phyloP scores from a whole-genome alignment of 2,888 invertebrate species.

The Herminia tarsipennalis region DNA sequence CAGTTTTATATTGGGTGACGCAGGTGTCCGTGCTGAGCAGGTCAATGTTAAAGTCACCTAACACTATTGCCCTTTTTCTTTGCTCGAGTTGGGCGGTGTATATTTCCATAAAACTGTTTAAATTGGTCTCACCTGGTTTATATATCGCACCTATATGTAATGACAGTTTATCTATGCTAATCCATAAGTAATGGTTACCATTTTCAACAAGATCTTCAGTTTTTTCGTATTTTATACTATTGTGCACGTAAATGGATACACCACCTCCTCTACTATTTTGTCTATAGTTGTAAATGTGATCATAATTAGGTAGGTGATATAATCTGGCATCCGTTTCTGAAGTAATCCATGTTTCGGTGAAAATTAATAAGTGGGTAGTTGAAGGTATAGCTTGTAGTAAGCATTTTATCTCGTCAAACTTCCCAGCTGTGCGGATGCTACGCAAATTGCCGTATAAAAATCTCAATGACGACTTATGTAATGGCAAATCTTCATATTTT shows the following conservation, averaged over 20 bases:
- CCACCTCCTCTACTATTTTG: slow-evolving; percentile 5
- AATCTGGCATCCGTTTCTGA: no score
- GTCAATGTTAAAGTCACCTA: no score
- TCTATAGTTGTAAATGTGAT: slow-evolving; percentile 7
- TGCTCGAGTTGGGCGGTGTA: no score
- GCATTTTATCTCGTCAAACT: slow-evolving; percentile 11
- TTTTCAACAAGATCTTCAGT: slow-evolving; percentile 4
- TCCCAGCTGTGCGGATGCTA: slow-evolving; percentile 2
- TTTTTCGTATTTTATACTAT: slow-evolving; percentile 8
- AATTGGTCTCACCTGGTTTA: no score
- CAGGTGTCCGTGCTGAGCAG: not conserved
- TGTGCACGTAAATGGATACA: slow-evolving; percentile 9
- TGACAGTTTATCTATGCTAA: not conserved
- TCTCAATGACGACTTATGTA: not conserved
- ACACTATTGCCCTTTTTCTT: no score
- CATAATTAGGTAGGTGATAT: not conserved
- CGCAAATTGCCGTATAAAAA: no score
- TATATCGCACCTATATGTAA: no score
- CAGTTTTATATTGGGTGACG: not conserved
- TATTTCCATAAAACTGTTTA: no score
- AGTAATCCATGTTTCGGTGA: slow-evolving; percentile 12
- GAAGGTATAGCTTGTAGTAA: slow-evolving; percentile 1
- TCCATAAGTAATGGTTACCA: slow-evolving; percentile 8
- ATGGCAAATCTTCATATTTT: not conserved
- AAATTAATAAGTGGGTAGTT: slow-evolving; percentile 1